Evolutionary conservation across 92 coral and sea anemone genomes (phyloP).

Genomic region (Nematostella vectensis): DNA sequence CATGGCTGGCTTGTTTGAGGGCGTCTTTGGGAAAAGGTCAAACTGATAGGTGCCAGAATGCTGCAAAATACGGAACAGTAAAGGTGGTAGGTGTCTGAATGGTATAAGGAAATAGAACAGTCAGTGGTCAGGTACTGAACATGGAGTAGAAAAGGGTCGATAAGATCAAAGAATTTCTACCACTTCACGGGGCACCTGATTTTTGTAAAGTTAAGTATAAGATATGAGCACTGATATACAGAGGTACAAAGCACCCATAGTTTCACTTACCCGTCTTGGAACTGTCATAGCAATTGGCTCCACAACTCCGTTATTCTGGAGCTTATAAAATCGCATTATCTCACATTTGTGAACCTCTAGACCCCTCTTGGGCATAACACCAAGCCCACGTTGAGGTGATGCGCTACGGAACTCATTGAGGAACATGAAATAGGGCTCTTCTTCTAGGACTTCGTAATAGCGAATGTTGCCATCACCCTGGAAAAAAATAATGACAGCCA

Average conservation of each 20-base stretch:
- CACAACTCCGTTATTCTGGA: conserved; percentile 74
- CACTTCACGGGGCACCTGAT: too few relatives aligned
- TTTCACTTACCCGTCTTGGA: conserved; percentile 77
- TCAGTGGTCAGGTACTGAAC: too few relatives aligned
- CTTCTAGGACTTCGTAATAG: conserved; percentile 74
- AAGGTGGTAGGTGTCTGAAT: too few relatives aligned
- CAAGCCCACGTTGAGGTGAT: conserved; percentile 89
- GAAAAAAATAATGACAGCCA: too few relatives aligned
- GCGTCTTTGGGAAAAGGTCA: conserved; percentile 78
- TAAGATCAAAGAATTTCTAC: too few relatives aligned
- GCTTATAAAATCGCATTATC: conserved; percentile 77
- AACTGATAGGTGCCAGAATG: conserved; percentile 69
- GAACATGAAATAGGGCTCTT: conserved; percentile 70
- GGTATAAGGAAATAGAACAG: too few relatives aligned
- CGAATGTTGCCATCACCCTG: conserved; percentile 96
- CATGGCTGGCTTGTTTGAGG: conserved; percentile 76
- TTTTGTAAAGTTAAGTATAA: too few relatives aligned
- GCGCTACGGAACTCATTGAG: conserved; percentile 86
- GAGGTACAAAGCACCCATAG: too few relatives aligned
- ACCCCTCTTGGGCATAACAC: conserved; percentile 84
- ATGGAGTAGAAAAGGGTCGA: too few relatives aligned
- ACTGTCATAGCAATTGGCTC: conserved; percentile 89
- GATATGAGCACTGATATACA: too few relatives aligned
- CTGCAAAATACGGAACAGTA: conserved; percentile 11
- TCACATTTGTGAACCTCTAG: conserved; percentile 80